phyloP scores from a whole-genome alignment of 2,888 invertebrate species.

The Ischnus inquisitorius region DNA sequence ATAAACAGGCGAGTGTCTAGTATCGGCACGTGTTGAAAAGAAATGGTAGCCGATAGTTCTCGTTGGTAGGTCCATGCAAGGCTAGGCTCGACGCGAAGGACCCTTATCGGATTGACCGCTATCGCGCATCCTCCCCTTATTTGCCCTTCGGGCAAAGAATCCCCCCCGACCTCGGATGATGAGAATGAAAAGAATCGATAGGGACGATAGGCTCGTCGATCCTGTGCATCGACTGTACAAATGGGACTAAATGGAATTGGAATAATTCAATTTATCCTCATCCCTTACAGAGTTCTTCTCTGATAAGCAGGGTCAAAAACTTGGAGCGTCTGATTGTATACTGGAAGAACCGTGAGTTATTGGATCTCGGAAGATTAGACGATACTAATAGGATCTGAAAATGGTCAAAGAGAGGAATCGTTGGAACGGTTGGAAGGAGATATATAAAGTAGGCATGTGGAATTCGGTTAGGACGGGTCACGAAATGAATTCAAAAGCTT shows the following conservation, averaged over 20 bases:
- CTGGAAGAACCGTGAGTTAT: conserved; percentile 33
- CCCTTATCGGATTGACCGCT: conserved; percentile 45
- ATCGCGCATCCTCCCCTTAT: conserved; percentile 17
- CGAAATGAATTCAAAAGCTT: conserved; percentile 12
- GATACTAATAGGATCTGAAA: conserved; percentile 34
- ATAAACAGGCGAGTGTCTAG: background rate
- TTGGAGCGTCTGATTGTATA: conserved; percentile 29
- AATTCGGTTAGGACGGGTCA: background rate
- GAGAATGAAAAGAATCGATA: conserved; percentile 1
- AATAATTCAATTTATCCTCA: conserved; percentile 51
- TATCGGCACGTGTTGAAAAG: conserved; percentile 17
- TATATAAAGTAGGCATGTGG: background rate
- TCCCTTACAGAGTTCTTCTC: conserved; percentile 9
- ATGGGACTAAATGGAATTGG: conserved; percentile 42
- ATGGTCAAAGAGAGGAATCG: background rate
- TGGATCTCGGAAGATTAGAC: conserved; percentile 42
- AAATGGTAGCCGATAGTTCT: background rate
- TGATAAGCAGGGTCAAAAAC: conserved; percentile 32
- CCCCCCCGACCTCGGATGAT: background rate
- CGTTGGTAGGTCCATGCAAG: background rate
- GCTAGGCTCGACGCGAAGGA: conserved; percentile 9
- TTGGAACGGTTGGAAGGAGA: background rate
- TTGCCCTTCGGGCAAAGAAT: conserved; percentile 6
- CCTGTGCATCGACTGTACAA: conserved; percentile 5
- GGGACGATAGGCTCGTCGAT: conserved; percentile 12